Evolutionary conservation across 2,888 invertebrate genomes (phyloP).

Genomic region (Drosophila tanythrix): DNA sequence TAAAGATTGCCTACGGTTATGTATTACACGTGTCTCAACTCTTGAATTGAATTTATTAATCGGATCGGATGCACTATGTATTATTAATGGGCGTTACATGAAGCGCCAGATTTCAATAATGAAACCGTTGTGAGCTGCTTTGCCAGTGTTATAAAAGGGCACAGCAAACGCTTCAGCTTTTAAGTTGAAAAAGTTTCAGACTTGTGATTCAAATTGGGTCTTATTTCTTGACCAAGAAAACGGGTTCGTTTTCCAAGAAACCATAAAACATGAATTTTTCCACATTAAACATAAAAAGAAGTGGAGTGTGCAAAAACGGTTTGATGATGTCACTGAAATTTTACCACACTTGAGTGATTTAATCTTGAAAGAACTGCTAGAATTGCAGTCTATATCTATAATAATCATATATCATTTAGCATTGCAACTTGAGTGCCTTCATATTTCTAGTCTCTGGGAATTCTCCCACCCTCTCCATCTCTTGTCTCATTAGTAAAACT

Average conservation of each 20-base stretch:
- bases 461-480: background rate
- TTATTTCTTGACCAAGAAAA: slow-evolving; percentile 17
- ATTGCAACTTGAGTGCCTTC: slow-evolving; percentile 61
- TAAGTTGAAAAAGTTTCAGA: background rate
- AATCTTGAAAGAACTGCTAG: slow-evolving; percentile 35
- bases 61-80: slow-evolving; percentile 38
- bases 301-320: slow-evolving; percentile 1
- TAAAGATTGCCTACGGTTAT: slow-evolving; percentile 8
- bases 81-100: slow-evolving; percentile 36
- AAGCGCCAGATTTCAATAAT: slow-evolving; percentile 1
- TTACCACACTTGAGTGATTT: slow-evolving; percentile 12
- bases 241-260: slow-evolving; percentile 26
- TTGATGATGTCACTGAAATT: slow-evolving; percentile 57
- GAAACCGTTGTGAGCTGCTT: slow-evolving; percentile 9
- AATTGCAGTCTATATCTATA: slow-evolving; percentile 23
- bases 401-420: slow-evolving; percentile 25
- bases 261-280: slow-evolving; percentile 12
- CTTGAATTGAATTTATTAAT: slow-evolving; percentile 52
- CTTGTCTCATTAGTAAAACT: background rate
- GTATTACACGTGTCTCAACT: slow-evolving; percentile 42
- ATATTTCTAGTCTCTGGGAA: slow-evolving; percentile 21
- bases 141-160: background rate
- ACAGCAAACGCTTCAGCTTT: background rate
- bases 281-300: slow-evolving; percentile 3
- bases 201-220: background rate